phyloP scores from a whole-genome alignment of 2,113 vertebrate genomes.

The Brachirus orientalis region DNA sequence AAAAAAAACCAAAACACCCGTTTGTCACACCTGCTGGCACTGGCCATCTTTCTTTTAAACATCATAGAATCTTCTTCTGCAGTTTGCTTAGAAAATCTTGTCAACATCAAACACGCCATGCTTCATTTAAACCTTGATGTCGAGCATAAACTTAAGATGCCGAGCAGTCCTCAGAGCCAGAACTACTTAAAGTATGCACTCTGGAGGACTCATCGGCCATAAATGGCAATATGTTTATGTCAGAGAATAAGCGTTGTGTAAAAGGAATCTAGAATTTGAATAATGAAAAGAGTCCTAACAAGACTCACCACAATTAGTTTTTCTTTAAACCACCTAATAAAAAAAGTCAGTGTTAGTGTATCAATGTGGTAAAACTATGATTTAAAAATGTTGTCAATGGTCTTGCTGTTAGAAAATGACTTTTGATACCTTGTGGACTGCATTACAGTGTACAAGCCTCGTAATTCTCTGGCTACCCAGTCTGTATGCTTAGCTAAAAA shows the following conservation, averaged over 20 bases:
- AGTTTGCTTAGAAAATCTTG: conserved; percentile 19
- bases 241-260: background rate
- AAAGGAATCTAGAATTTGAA: background rate
- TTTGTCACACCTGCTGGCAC: background rate
- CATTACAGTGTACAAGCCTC: background rate
- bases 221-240: conserved; percentile 14
- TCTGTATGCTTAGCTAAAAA: conserved; percentile 21
- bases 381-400: background rate
- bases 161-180: conserved; percentile 3
- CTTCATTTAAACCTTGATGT: conserved; percentile 21
- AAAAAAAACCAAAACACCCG: too few relatives aligned
- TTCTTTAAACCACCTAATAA: background rate
- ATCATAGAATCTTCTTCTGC: conserved; percentile 7
- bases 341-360: too few relatives aligned
- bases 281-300: too few relatives aligned
- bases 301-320: background rate
- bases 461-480: conserved; percentile 7
- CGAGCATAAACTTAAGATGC: conserved; percentile 13
- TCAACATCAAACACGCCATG: conserved; percentile 12
- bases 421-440: too few relatives aligned
- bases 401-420: background rate
- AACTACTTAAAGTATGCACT: background rate
- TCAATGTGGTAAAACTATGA: background rate
- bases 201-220: background rate
- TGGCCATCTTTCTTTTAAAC: background rate